Evolutionary conservation across 2,888 invertebrate species (phyloP).

Genomic region (Netelia inedita): DNA sequence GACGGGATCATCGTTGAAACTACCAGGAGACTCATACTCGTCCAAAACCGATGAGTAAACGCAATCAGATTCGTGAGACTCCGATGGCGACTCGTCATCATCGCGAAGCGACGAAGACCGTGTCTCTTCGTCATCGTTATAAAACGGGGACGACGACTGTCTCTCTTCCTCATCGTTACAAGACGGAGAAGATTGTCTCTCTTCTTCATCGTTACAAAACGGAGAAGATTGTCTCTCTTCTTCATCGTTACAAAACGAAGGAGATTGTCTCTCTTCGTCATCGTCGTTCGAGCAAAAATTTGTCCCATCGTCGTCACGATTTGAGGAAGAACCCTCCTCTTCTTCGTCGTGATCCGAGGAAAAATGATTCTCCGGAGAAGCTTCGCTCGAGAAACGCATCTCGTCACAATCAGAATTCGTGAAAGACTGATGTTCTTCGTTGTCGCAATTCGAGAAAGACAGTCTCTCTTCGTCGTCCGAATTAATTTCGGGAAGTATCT

Average conservation of each 20-base stretch:
- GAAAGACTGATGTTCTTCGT: no score
- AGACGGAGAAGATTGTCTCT: background rate
- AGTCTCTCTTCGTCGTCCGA: no score
- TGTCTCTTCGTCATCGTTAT: background rate
- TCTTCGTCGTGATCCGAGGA: background rate
- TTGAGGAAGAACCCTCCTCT: background rate
- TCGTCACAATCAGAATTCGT: background rate
- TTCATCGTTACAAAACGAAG: background rate
- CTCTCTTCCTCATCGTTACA: background rate
- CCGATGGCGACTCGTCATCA: background rate
- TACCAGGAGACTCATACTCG: background rate
- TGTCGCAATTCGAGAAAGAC: no score
- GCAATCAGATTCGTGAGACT: background rate
- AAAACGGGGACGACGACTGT: background rate
- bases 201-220: background rate
- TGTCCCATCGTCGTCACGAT: background rate
- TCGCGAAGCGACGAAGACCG: background rate
- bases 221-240: background rate
- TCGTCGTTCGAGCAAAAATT: background rate
- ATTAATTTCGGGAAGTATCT: no score
- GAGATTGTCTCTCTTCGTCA: background rate
- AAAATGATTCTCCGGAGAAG: background rate
- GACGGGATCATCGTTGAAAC: background rate
- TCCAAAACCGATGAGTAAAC: background rate
- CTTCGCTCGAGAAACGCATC: background rate